Percentiles rank a stretch among this genome's conserved stretches.
Evolutionary conservation across 2,888 invertebrate genomes (phyloP).

Genomic region (Sussaba pulchella): DNA sequence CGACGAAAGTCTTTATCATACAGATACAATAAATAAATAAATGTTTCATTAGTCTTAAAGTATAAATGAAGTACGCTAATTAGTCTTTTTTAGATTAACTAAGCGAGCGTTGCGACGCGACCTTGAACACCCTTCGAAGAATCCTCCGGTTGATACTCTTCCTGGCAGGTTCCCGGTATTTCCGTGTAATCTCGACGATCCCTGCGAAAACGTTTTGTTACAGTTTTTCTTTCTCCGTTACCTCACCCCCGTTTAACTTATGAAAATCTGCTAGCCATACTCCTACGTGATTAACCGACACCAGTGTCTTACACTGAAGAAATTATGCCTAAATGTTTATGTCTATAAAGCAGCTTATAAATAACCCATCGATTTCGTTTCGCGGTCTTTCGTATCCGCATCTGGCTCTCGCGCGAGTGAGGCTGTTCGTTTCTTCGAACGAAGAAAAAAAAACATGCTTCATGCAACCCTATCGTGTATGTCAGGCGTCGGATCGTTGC

Average conservation of each 20-base stretch:
- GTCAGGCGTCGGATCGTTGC: neutral
- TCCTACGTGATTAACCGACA: slow-evolving; percentile 4
- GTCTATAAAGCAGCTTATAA: neutral
- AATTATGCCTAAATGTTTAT: neutral
- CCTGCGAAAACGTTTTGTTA: slow-evolving; percentile 78
- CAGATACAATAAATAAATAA: slow-evolving; percentile 60
- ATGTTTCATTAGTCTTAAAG: slow-evolving; percentile 31
- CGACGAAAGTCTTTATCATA: slow-evolving; percentile 15
- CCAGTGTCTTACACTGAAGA: neutral
- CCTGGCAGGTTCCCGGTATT: slow-evolving; percentile 78
- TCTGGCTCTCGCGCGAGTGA: slow-evolving; percentile 1
- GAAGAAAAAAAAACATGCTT: slow-evolving; percentile 52
- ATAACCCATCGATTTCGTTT: neutral
- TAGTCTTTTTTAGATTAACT: slow-evolving; percentile 46
- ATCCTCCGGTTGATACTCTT: slow-evolving; percentile 70
- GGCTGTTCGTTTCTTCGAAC: neutral
- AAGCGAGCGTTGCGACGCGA: slow-evolving; percentile 51
- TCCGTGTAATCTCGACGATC: slow-evolving; percentile 77
- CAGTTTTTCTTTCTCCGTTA: slow-evolving; percentile 53
- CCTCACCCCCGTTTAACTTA: slow-evolving; percentile 9
- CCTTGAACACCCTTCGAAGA: slow-evolving; percentile 63
- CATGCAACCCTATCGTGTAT: slow-evolving; percentile 31
- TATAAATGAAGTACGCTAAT: slow-evolving; percentile 51
- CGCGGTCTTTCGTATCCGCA: neutral
- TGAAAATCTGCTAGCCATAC: neutral